Percentiles rank a stretch among this genome's conserved stretches.
Evolutionary conservation across 2,888 invertebrate species (phyloP).

Genomic region (Lasioglossum morio): DNA sequence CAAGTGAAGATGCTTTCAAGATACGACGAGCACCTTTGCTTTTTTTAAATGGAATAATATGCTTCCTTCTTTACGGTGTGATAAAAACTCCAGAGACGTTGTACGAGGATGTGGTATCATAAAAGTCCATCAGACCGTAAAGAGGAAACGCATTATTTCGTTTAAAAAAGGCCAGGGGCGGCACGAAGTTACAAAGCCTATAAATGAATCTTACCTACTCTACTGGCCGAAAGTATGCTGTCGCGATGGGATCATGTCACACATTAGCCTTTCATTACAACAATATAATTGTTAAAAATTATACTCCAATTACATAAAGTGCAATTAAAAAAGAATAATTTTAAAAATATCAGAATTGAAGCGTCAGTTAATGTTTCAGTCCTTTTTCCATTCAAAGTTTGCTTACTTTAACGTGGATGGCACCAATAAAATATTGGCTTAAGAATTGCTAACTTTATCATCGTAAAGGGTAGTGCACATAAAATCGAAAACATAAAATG

Average conservation of each 20-base stretch:
- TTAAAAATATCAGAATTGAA: background rate
- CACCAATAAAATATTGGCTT: background rate
- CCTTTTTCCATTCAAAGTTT: background rate
- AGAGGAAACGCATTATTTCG: conserved; percentile 2
- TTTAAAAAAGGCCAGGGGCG: background rate
- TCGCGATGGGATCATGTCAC: background rate
- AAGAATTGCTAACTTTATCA: background rate
- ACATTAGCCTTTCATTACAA: background rate
- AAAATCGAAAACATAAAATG: background rate
- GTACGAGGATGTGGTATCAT: conserved; percentile 9
- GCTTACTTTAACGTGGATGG: background rate
- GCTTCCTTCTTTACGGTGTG: conserved; percentile 24
- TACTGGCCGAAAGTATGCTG: background rate
- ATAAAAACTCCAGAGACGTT: conserved; percentile 15
- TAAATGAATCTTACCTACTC: conserved; percentile 13
- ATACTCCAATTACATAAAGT: background rate
- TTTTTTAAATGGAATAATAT: conserved; percentile 25
- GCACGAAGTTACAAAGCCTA: background rate
- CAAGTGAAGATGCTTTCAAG: conserved; percentile 14
- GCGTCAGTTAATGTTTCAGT: background rate
- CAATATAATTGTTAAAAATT: background rate
- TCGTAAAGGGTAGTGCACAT: background rate
- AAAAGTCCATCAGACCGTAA: conserved; percentile 22
- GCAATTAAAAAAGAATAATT: background rate
- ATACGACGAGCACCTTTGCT: conserved; percentile 5